These are phyloP conservation scores for Pampus argenteus DNA, from an alignment of 2,797 vertebrate species.

Conservation along the genomic window DNA sequence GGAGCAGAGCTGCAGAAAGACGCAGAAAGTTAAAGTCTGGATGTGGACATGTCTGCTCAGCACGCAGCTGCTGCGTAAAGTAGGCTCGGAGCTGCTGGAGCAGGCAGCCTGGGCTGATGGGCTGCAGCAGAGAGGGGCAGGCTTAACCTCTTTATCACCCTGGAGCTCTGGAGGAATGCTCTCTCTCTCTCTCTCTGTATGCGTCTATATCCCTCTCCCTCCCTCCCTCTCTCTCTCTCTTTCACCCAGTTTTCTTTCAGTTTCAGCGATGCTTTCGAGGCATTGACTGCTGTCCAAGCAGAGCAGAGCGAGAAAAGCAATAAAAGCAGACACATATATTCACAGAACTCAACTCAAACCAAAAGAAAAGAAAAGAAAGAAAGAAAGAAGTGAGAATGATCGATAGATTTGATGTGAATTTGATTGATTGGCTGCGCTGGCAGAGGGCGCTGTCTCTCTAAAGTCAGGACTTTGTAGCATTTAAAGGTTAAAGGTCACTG, in stretches of 20 bases:
- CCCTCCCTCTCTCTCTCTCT: slow-evolving; percentile 3
- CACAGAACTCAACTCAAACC: too few species aligned
- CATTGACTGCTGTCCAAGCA: neutral
- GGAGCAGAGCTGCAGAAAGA: neutral
- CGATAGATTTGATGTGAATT: too few species aligned
- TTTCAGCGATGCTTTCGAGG: slow-evolving; percentile 20
- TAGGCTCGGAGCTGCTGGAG: slow-evolving; percentile 35
- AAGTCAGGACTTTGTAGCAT: neutral
- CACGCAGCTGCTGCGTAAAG: slow-evolving; percentile 38
- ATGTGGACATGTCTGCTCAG: slow-evolving; percentile 54
- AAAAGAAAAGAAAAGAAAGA: too few species aligned
- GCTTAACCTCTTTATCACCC: slow-evolving; percentile 79
- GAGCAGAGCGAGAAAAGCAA: neutral
- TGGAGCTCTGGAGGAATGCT: slow-evolving; percentile 63
- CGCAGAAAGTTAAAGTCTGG: slow-evolving; percentile 30
- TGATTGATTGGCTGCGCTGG: neutral
- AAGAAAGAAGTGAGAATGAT: neutral
- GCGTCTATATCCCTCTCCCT: slow-evolving; percentile 2
- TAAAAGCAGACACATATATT: neutral
- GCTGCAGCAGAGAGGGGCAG: slow-evolving; percentile 58
- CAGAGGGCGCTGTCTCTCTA: slow-evolving; percentile 19
- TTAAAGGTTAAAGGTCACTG: too few species aligned
- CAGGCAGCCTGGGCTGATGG: slow-evolving; percentile 43
- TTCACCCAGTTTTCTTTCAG: slow-evolving; percentile 1
- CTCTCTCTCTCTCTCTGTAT: slow-evolving; percentile 44